Base-by-base conservation (phyloP, 2,797 vertebrate species). In the Syndactyla subalaris region DNA sequence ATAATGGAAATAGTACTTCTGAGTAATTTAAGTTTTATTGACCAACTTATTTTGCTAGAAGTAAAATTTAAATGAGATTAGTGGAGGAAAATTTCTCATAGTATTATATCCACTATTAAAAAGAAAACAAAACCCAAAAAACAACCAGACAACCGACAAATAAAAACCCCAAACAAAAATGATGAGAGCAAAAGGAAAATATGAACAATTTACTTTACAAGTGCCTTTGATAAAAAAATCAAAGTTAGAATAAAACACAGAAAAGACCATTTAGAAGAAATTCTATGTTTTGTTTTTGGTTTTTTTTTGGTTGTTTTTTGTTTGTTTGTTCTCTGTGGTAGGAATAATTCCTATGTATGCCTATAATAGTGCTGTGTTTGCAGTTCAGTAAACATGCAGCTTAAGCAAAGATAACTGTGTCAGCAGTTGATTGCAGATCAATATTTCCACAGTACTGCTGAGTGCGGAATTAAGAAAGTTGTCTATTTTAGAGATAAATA, bases 391-490 rank as follows among this genome's bases (percentile, higher is more conserved):
- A 97, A 97, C 88, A 83, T 93, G 95, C 67, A 93, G 85, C 48
- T 94, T 96, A 89, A 95, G 76, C 81, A 97, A 97, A 98, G 88
- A 96, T 85, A 96, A 92, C 93, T 83, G 63, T 97, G 95, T 97
- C 97, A 97, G 97, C 97, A 97, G 68, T 75, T 98, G 97, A 97
- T 97, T 97, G 63, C 30, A 92, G 97, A 98, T 98, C 97, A 96
- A 97, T 98, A 97, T 95, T 96, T 96, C 79, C 84, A 88, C 77
- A 94, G 92, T 80, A 94, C 48, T 96, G 93, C 96, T 95, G 95
- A 97, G 79, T 96, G 34, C 9, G 96, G 93, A 97, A 97, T 97
- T 97, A 96, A 97, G 59, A 93, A 95, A 94, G 58, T 80, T 88
- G 82, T 96, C 80, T 96, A 24, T 93, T 98, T 96, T 57, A 77